Percentiles rank a stretch among this genome's conserved stretches.
Conservation (phyloP, 1,140 invertebrate species). For the Apocrypta bakeri region DNA sequence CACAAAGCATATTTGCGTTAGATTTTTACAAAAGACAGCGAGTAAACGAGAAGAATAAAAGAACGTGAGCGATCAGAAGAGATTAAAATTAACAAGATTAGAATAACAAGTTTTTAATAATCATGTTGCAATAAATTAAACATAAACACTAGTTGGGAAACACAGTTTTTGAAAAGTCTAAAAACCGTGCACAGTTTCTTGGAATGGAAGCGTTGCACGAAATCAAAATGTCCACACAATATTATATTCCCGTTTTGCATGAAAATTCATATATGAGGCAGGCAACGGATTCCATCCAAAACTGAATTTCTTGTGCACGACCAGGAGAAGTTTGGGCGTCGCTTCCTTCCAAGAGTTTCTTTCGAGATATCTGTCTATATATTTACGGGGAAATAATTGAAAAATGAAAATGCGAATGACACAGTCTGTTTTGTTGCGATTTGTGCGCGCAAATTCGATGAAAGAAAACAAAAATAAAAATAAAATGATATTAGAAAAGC, state of each 20-base stretch:
- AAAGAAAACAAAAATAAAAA: conserved; percentile 8
- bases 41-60: conserved; percentile 30
- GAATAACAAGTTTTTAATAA: conserved; percentile 58
- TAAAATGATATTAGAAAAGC: not conserved
- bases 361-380: conserved; percentile 58
- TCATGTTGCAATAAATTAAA: conserved; percentile 53
- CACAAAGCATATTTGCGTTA: conserved; percentile 7
- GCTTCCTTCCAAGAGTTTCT: too few species aligned
- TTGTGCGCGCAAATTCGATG: not conserved
- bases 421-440: conserved; percentile 9
- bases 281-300: conserved; percentile 69
- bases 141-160: conserved; percentile 54
- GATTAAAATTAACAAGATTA: conserved; percentile 2
- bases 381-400: conserved; percentile 53
- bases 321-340: conserved; percentile 54
- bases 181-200: conserved; percentile 35
- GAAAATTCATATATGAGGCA: conserved; percentile 14
- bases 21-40: conserved; percentile 33
- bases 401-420: not conserved
- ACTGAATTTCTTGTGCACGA: conserved; percentile 34
- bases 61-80: not conserved
- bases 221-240: not conserved
- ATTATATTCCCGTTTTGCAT: not conserved
- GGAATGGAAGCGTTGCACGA: conserved; percentile 19
- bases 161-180: conserved; percentile 57